A percentile compares a stretch with the other conserved stretches of the same genome.
These are phyloP conservation scores for Laothoe populi DNA, from an alignment of 2,888 invertebrate genomes.

Conservation along the genomic window DNA sequence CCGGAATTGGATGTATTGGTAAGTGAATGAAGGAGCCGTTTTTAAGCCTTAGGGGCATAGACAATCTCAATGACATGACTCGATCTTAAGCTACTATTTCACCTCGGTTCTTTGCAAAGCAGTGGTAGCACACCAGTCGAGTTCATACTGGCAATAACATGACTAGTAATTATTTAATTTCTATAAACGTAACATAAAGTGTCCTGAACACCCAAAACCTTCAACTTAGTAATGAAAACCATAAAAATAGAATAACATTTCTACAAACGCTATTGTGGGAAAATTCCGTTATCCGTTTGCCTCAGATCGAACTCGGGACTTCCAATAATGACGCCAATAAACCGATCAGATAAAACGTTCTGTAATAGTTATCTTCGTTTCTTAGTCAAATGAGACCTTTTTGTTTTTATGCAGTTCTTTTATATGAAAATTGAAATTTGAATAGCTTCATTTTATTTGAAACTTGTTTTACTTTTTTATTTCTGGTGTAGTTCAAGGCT, in stretches of 20 bases:
- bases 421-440: not conserved
- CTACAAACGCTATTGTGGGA: conserved; percentile 14
- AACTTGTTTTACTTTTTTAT: not conserved
- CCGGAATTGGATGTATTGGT: no score
- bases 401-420: not conserved
- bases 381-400: conserved; percentile 13
- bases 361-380: conserved; percentile 12
- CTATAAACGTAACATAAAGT: not conserved
- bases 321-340: conserved; percentile 6
- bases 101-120: no score
- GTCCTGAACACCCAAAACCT: not conserved
- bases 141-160: not conserved
- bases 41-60: no score
- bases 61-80: no score
- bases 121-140: no score
- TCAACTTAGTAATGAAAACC: not conserved
- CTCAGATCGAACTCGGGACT: conserved; percentile 1
- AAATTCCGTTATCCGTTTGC: conserved; percentile 12
- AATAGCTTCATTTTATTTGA: not conserved
- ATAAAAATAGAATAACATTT: conserved; percentile 10
- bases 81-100: no score
- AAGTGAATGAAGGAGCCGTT: no score
- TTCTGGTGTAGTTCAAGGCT: not conserved
- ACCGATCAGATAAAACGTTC: conserved; percentile 12
- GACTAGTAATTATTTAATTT: not conserved